These are phyloP conservation scores for Sinocyclocheilus maitianheensis DNA, from an alignment of 2,113 vertebrate species.

Conservation along the genomic window DNA sequence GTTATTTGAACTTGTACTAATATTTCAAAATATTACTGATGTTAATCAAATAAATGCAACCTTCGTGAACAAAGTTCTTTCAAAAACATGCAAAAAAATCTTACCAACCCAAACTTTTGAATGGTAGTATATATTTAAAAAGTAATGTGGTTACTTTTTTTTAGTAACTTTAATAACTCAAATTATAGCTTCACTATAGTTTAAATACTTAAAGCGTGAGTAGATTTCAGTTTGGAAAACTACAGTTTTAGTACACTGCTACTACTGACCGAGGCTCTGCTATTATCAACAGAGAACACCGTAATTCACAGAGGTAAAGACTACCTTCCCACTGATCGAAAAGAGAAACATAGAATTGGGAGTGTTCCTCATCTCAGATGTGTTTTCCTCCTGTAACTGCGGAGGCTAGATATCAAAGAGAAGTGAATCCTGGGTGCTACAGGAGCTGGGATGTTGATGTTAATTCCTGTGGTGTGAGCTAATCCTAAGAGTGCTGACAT, in stretches of 20 bases:
- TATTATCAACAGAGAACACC: background rate
- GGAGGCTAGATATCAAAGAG: slow-evolving; percentile 30
- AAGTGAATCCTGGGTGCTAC: slow-evolving; percentile 11
- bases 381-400: slow-evolving; percentile 38
- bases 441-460: slow-evolving; percentile 47
- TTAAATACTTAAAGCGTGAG: background rate
- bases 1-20: too few species aligned
- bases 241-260: background rate
- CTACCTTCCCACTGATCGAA: slow-evolving; percentile 1
- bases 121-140: too few species aligned
- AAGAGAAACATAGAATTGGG: slow-evolving; percentile 19
- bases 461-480: slow-evolving; percentile 62
- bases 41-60: too few species aligned
- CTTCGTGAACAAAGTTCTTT: too few species aligned
- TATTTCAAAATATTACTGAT: too few species aligned
- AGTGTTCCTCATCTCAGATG: slow-evolving; percentile 32
- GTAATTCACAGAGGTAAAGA: slow-evolving; percentile 13
- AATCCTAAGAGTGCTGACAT: slow-evolving; percentile 60
- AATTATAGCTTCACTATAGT: slow-evolving; percentile 5
- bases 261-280: background rate
- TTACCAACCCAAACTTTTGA: too few species aligned
- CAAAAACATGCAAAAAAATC: too few species aligned
- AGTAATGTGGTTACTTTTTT: background rate
- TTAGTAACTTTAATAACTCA: background rate
- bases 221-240: background rate